Evolutionary conservation across 2,888 invertebrate genomes (phyloP).

Genomic region (Euplexia lucipara): DNA sequence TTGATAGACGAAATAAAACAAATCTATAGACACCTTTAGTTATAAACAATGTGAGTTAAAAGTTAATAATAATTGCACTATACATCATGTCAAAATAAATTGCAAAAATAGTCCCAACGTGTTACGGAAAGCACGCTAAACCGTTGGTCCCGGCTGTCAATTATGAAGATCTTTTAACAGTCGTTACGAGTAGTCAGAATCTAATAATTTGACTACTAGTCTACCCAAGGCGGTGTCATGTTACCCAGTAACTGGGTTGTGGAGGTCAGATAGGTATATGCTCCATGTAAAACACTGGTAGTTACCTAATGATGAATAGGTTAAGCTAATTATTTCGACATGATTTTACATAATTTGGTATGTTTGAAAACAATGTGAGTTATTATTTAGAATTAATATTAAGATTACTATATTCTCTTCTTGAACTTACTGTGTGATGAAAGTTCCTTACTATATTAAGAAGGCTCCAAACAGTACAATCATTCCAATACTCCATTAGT

Average conservation of each 20-base stretch:
- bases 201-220: too few relatives aligned
- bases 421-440: neutral
- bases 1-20: constrained; percentile 8
- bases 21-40: neutral
- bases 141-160: too few relatives aligned
- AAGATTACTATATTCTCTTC: neutral
- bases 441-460: too few relatives aligned
- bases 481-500: constrained; percentile 1
- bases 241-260: too few relatives aligned
- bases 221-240: too few relatives aligned
- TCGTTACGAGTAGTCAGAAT: too few relatives aligned
- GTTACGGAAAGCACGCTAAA: too few relatives aligned
- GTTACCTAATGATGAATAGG: too few relatives aligned
- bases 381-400: constrained; percentile 11
- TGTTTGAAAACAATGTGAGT: constrained; percentile 20
- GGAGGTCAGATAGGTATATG: too few relatives aligned
- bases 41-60: constrained; percentile 13
- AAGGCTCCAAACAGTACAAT: constrained; percentile 26
- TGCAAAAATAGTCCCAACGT: too few relatives aligned
- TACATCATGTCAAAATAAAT: constrained; percentile 19
- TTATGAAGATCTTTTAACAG: too few relatives aligned
- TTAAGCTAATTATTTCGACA: constrained; percentile 27
- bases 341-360: constrained; percentile 27
- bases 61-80: constrained; percentile 19
- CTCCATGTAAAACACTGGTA: too few relatives aligned